These are phyloP conservation scores for Agelastica alni DNA, from an alignment of 2,888 invertebrate species.

Conservation along the genomic window DNA sequence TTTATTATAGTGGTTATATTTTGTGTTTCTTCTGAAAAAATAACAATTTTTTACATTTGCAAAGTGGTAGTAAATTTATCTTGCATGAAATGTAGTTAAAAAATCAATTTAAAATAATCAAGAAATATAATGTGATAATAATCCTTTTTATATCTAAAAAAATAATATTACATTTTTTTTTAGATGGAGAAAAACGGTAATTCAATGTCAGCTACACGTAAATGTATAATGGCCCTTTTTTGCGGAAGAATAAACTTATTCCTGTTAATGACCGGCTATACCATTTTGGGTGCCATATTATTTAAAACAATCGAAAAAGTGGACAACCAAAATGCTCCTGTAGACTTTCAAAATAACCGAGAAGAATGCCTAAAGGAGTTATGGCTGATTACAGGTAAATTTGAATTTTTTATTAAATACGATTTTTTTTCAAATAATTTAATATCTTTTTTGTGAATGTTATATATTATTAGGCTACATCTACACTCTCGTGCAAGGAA, in stretches of 20 bases:
- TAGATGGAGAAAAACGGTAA: conserved; percentile 48
- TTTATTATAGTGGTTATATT: too few species aligned
- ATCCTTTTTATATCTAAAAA: too few species aligned
- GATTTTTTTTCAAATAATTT: too few species aligned
- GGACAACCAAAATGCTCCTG: conserved; percentile 42
- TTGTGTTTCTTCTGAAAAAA: too few species aligned
- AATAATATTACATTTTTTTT: conserved; percentile 37
- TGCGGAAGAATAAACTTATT: conserved; percentile 52
- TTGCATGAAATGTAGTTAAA: too few species aligned
- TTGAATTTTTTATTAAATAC: not conserved
- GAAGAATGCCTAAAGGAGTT: conserved; percentile 69
- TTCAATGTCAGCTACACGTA: conserved; percentile 31
- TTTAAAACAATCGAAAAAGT: conserved; percentile 53
- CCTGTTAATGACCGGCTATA: conserved; percentile 52
- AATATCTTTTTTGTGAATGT: too few species aligned
- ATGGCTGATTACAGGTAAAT: conserved; percentile 78
- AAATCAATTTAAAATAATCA: too few species aligned
- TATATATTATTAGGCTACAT: too few species aligned
- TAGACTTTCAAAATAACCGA: conserved; percentile 51
- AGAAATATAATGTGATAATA: too few species aligned
- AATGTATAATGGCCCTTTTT: conserved; percentile 50
- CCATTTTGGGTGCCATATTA: conserved; percentile 53
- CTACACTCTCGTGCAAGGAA: too few species aligned
- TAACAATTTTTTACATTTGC: too few species aligned
- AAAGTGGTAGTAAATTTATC: too few species aligned